phyloP scores from a whole-genome alignment of 2,888 invertebrate genomes.

The Lithophane leautieri region DNA sequence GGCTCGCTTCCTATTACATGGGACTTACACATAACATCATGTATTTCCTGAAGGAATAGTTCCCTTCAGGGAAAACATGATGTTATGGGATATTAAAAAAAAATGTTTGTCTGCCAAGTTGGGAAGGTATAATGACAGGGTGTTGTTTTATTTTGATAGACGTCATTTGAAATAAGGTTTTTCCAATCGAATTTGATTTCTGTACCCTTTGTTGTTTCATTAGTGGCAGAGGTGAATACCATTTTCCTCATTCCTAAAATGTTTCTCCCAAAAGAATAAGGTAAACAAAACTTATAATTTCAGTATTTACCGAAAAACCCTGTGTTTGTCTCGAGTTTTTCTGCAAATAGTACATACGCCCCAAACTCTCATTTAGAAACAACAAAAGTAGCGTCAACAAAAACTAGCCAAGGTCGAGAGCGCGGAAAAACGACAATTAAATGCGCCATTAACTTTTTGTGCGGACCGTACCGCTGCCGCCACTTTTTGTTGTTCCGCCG shows the following conservation, averaged over 20 bases:
- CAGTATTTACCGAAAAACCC: constrained; percentile 28
- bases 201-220: background rate
- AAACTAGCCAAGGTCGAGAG: constrained; percentile 67
- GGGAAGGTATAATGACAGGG: too few relatives aligned
- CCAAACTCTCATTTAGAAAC: constrained; percentile 46
- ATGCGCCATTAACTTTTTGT: constrained; percentile 74
- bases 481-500: constrained; percentile 56
- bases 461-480: constrained; percentile 63
- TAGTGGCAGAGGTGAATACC: background rate
- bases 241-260: constrained; percentile 10
- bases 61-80: background rate
- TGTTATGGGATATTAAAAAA: background rate
- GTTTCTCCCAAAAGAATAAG: constrained; percentile 4
- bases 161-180: background rate
- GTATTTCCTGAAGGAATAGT: too few relatives aligned
- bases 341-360: constrained; percentile 14
- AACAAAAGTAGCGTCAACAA: constrained; percentile 65
- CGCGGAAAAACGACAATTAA: constrained; percentile 75
- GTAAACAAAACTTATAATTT: constrained; percentile 39
- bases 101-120: background rate
- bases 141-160: background rate
- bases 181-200: background rate
- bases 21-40: background rate
- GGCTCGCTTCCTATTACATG: background rate
- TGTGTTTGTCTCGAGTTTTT: constrained; percentile 18